Percentiles rank a stretch among this genome's conserved stretches.
Conservation (phyloP, 2,888 invertebrate genomes). For the Lissocephala sabroskyi region DNA sequence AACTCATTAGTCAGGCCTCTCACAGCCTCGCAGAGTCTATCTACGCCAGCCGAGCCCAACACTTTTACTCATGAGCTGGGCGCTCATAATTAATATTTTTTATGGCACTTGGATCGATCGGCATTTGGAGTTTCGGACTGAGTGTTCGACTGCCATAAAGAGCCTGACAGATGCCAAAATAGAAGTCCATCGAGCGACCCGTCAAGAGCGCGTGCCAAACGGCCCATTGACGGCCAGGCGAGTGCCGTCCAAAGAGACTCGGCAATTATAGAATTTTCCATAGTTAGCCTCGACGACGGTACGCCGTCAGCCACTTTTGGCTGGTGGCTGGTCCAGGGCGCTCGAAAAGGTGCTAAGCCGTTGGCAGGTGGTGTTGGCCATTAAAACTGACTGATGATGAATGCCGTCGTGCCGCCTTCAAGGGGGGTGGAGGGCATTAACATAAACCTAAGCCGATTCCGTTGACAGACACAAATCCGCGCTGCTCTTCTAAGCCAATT, state of each 20-base stretch:
- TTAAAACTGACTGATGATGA: slow-evolving; percentile 63
- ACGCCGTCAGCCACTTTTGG: slow-evolving; percentile 23
- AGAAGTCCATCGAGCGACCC: slow-evolving; percentile 7
- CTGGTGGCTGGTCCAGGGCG: slow-evolving; percentile 5
- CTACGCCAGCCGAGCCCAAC: slow-evolving; percentile 27
- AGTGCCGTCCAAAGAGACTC: no score
- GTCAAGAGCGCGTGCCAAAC: slow-evolving; percentile 45
- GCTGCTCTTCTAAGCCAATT: slow-evolving; percentile 2
- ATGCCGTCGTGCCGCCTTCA: slow-evolving; percentile 57
- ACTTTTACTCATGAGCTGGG: slow-evolving; percentile 58
- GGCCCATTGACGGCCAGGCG: slow-evolving; percentile 12
- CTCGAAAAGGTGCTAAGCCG: slow-evolving; percentile 36
- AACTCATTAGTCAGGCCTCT: slow-evolving; percentile 35
- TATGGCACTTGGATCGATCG: slow-evolving; percentile 27
- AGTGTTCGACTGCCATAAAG: slow-evolving; percentile 25
- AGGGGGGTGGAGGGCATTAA: slow-evolving; percentile 60
- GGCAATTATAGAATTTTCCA: slow-evolving; percentile 57
- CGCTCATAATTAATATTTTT: slow-evolving; percentile 55
- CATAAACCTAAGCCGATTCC: slow-evolving; percentile 55
- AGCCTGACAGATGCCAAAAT: slow-evolving; percentile 30
- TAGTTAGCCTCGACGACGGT: slow-evolving; percentile 40
- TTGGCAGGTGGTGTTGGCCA: slow-evolving; percentile 22
- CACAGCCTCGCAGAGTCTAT: slow-evolving; percentile 1
- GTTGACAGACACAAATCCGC: slow-evolving; percentile 34
- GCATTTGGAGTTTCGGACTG: slow-evolving; percentile 5